Percentiles rank a stretch among this genome's conserved stretches.
phyloP scores from a whole-genome alignment of 2,113 vertebrate species.

The Apodemus sylvaticus region DNA sequence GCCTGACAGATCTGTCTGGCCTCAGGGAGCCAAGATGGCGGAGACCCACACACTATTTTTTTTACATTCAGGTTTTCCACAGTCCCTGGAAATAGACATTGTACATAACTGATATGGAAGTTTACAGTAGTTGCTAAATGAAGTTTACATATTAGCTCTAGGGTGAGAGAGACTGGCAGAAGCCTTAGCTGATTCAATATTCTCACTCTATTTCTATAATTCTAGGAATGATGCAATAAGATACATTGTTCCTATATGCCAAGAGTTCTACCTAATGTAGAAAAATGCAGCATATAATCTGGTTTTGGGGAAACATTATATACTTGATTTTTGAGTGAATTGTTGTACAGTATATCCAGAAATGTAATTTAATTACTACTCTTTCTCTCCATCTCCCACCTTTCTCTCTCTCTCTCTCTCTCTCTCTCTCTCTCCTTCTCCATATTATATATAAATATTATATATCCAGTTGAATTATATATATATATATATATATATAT shows the following conservation, averaged over 20 bases:
- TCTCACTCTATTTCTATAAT: background rate
- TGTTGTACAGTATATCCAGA: slow-evolving; percentile 30
- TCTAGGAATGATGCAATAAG: slow-evolving; percentile 26
- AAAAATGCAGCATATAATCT: background rate
- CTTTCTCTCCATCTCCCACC: too few relatives aligned
- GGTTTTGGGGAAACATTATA: background rate
- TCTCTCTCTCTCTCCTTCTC: too few relatives aligned
- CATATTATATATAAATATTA: too few relatives aligned
- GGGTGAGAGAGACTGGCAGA: background rate
- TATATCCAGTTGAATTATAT: background rate
- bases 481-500: background rate
- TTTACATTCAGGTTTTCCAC: background rate
- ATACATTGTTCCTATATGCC: background rate
- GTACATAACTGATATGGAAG: background rate
- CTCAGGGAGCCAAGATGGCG: too few relatives aligned
- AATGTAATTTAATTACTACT: background rate
- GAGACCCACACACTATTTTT: too few relatives aligned
- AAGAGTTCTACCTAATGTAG: slow-evolving; percentile 3
- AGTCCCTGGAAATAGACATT: background rate
- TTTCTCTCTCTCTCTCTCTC: too few relatives aligned
- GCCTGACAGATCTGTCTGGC: too few relatives aligned
- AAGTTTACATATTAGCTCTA: background rate
- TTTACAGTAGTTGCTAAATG: background rate
- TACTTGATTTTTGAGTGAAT: slow-evolving; percentile 9
- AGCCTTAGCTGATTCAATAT: background rate